Evolutionary conservation across 1,140 invertebrate species (phyloP).

Genomic region (Halesus radiatus): DNA sequence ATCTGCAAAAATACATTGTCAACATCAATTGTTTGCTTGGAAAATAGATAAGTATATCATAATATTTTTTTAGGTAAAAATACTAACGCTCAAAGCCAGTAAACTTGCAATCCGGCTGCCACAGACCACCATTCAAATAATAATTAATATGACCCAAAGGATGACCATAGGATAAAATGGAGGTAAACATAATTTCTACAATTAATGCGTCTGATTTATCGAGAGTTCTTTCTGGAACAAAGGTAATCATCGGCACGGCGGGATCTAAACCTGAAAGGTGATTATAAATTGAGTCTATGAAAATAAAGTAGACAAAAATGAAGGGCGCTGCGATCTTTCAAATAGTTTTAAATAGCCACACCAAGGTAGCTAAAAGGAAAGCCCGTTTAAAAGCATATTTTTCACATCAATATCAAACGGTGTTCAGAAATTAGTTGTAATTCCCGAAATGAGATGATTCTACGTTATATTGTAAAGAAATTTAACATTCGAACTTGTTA

Average conservation of each 20-base stretch:
- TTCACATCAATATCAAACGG: no score
- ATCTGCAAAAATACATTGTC: neutral
- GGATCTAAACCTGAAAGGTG: slow-evolving; percentile 47
- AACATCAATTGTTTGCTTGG: neutral
- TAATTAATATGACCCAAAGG: slow-evolving; percentile 51
- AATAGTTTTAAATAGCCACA: no score
- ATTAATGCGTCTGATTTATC: slow-evolving; percentile 43
- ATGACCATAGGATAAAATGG: slow-evolving; percentile 50
- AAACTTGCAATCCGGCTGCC: slow-evolving; percentile 43
- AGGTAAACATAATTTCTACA: slow-evolving; percentile 54
- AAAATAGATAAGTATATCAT: neutral
- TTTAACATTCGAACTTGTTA: no score
- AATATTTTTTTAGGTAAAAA: neutral
- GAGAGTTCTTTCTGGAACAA: slow-evolving; percentile 44
- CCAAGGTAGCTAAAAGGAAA: no score
- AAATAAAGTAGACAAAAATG: no score
- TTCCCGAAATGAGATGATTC: no score
- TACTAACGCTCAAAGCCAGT: neutral
- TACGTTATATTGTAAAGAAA: no score
- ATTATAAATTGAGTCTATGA: neutral
- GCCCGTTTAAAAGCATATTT: no score
- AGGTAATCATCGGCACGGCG: slow-evolving; percentile 45
- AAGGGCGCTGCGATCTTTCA: no score
- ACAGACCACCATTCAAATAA: slow-evolving; percentile 47
- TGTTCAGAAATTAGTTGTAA: no score